Conservation (phyloP, 2,888 invertebrate genomes). For the Chymomyza fuscimana region DNA sequence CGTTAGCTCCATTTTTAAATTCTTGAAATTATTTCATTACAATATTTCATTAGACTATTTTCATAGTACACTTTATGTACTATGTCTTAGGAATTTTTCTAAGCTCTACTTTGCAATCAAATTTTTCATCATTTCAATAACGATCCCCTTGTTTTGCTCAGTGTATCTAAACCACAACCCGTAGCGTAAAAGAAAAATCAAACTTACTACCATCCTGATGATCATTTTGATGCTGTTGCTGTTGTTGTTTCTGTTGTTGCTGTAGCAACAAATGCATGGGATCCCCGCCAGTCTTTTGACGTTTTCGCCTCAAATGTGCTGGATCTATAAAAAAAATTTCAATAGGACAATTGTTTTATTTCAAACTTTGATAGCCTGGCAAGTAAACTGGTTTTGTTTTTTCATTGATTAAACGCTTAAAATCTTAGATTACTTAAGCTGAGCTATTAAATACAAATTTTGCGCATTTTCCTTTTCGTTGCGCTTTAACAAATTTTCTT, state of each 20-base stretch:
- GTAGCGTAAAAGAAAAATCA: conserved; percentile 18
- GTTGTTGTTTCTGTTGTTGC: conserved; percentile 70
- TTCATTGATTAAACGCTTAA: background rate
- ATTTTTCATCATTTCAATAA: no score
- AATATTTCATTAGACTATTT: no score
- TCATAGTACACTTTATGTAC: no score
- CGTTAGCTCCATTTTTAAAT: no score
- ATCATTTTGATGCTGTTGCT: conserved; percentile 66
- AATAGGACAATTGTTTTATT: conserved; percentile 35
- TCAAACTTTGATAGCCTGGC: conserved; percentile 27
- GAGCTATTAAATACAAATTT: conserved; percentile 56
- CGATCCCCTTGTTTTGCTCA: background rate
- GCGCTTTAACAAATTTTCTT: conserved; percentile 27
- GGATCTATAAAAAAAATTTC: conserved; percentile 82
- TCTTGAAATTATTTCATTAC: no score
- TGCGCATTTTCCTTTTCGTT: conserved; percentile 25
- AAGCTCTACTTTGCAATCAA: no score
- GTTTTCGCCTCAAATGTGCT: conserved; percentile 81
- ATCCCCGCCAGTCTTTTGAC: conserved; percentile 79
- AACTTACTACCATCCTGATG: conserved; percentile 79
- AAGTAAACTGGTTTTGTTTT: conserved; percentile 18
- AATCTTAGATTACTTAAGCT: conserved; percentile 34
- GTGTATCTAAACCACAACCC: background rate
- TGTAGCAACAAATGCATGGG: conserved; percentile 79
- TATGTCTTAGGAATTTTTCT: no score